Evolutionary conservation across 2,888 invertebrate species (phyloP), one percentile per base, ranked within the genome.

Genomic region (Dione vanillae): DNA sequence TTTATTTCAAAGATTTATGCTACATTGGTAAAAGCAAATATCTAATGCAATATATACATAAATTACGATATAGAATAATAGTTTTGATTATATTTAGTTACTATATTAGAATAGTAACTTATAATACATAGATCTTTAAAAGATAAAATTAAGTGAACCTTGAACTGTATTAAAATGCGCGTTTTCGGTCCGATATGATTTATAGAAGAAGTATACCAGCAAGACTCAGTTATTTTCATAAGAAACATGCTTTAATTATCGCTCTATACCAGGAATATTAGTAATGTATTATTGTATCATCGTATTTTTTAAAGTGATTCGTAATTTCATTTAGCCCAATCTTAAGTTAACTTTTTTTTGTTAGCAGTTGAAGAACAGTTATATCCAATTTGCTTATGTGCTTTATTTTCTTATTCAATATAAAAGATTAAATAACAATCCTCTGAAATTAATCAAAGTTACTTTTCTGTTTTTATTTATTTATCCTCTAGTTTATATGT

Each of bases 331-430:
- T 69, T 11, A 70, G 72, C 35, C 37, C 11, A 37, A 12, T 37
- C 71, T 72, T 77, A 75, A 78, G 76, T 72, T 70, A 27, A 73
- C 78, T 77, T 78, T 70, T 74, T 74, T 71, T 73, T 69, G 65
- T 66, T 66, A 75, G 16, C 16, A 56, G 16, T 8, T 54, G 9
- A 56, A 56, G 16, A 10, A 40, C 3, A 10, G 10, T 11, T 37
- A 16, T 7, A 16, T 16, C 11, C 20, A 20, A 20, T 20, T 19
- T 20, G 16, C 11, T 5, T 56, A 56, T 11, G 16, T 16, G 37
- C 8, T 3, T 35, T n/a, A 3, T 27, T 52, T n/a, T 37, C 6
- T 37, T 16, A 37, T 54, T 54, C 6, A 75, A 74, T 75, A 73
- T 27, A 27, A 27, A 27, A 27, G 2, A 27, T 27, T 27, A 27